Base-by-base conservation (phyloP, 2,888 invertebrate genomes). In the Atrina japonica region DNA sequence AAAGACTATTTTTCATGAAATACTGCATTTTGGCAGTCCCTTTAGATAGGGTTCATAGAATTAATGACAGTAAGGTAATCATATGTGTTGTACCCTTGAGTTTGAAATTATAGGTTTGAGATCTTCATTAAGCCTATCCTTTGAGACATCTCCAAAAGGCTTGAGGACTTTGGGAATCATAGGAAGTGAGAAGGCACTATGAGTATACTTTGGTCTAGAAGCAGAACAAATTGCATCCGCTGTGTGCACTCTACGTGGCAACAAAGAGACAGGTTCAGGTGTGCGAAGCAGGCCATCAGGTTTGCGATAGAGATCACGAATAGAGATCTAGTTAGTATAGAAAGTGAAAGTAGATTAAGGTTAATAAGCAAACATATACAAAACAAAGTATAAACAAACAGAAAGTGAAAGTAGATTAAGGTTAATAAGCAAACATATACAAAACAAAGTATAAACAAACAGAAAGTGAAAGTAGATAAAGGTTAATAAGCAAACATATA, bases 241-340 rank as follows among this genome's bases (percentile, higher is more conserved):
- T 18, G 66, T 55, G 11, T 18, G 53, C 6, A 61, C 30, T 21
- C 56, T 58, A 3, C 21, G 56, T n/a, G 27, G 6, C 29, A 56
- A 18, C 7, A 56, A 14, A 21, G 56, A 30, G 7, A 56, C 66
- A 14, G 61, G 61, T 27, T 60, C 60, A n/a, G 75, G 75, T 3
- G 75, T 67, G 11, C 70, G 52, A 2, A 76, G 45, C 11, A 73
- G 55, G 35, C 75, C 75, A 50, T 73, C 73, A 14, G 60, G 43
- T 30, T 70, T 73, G 16, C 75, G 72, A 58, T 66, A 70, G 16
- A 35, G 29, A 59, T 70, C 67, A 35, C 75, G 63, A n/a, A 67
- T 59, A 30, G 16, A n/a, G 40, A 70, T 76, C 75, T 76, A 66
- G 61, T 35, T 18, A 47, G 29, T 45, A 49, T 18, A 71, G 47